phyloP scores from a whole-genome alignment of 2,113 vertebrate genomes.

The Bagarius yarrelli region DNA sequence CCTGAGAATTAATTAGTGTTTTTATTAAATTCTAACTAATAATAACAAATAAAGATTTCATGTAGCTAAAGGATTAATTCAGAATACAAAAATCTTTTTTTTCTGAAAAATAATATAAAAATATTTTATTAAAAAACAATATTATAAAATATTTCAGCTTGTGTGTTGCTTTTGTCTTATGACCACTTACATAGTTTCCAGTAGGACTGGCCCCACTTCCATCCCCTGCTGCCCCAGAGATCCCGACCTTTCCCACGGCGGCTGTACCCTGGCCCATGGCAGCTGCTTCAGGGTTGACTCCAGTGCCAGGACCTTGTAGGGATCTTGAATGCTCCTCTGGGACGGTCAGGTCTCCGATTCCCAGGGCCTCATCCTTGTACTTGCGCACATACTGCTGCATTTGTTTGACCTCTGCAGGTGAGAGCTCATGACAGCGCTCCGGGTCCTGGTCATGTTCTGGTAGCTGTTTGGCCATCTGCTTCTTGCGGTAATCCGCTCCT shows the following conservation, averaged over 20 bases:
- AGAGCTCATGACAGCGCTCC: conserved; percentile 89
- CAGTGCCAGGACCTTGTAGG: conserved; percentile 9
- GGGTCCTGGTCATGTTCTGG: conserved; percentile 98
- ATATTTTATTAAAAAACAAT: no score
- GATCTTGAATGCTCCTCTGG: conserved; percentile 72
- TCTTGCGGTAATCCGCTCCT: conserved; percentile 93
- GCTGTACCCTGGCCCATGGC: conserved; percentile 65
- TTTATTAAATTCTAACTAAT: background rate
- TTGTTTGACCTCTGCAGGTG: conserved; percentile 85
- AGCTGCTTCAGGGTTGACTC: conserved; percentile 35
- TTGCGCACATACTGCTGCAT: conserved; percentile 97
- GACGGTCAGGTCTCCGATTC: conserved; percentile 86
- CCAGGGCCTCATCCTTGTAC: conserved; percentile 91
- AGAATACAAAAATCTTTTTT: background rate
- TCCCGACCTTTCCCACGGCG: conserved; percentile 65
- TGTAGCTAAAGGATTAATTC: background rate
- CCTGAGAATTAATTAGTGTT: background rate
- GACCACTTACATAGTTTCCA: conserved; percentile 80
- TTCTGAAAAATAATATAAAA: background rate
- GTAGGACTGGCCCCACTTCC: conserved; percentile 54
- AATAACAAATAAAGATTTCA: background rate
- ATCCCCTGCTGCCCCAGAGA: conserved; percentile 54
- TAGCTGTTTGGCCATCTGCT: conserved; percentile 95
- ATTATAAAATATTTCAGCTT: no score
- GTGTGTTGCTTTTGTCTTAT: background rate